These are phyloP conservation scores for Tenebrio molitor DNA, from an alignment of 1,140 invertebrate genomes.

Conservation along the genomic window DNA sequence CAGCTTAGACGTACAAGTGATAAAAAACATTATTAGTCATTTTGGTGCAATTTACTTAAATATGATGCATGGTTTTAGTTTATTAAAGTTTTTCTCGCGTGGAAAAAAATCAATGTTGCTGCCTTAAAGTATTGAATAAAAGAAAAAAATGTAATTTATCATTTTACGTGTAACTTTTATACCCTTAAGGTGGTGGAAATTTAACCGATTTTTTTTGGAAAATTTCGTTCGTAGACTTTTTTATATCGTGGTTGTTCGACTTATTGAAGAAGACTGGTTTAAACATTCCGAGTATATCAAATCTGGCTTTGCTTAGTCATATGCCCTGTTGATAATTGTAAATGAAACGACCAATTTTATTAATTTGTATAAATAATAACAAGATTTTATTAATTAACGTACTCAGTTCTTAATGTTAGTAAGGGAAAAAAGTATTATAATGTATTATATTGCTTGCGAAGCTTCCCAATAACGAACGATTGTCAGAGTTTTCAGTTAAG, in stretches of 20 bases:
- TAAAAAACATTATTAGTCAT: slow-evolving; percentile 52
- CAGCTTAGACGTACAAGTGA: slow-evolving; percentile 55
- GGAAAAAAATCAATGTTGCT: slow-evolving; percentile 20
- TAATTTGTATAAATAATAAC: slow-evolving; percentile 43
- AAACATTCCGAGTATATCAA: slow-evolving; percentile 44
- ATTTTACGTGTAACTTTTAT: slow-evolving; percentile 31
- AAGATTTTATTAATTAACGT: slow-evolving; percentile 40
- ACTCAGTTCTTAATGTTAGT: slow-evolving; percentile 43
- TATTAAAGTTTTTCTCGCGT: neutral
- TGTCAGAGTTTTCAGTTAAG: slow-evolving; percentile 18
- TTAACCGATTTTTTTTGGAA: neutral
- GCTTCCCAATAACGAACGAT: slow-evolving; percentile 12
- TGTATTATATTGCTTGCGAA: slow-evolving; percentile 29
- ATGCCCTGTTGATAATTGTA: slow-evolving; percentile 38
- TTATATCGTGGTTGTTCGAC: slow-evolving; percentile 12
- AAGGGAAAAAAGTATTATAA: slow-evolving; percentile 35
- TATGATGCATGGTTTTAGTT: slow-evolving; percentile 44
- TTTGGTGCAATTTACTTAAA: slow-evolving; percentile 51
- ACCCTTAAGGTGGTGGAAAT: slow-evolving; percentile 10
- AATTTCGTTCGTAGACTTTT: neutral
- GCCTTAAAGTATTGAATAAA: slow-evolving; percentile 39
- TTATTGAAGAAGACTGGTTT: slow-evolving; percentile 32
- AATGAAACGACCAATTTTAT: slow-evolving; percentile 40
- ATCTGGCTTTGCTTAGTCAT: slow-evolving; percentile 41
- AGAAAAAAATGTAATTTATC: slow-evolving; percentile 11